A percentile compares a stretch with the other conserved stretches of the same genome.
Conservation (phyloP, 2,113 vertebrate genomes). For the Lepus americanus region DNA sequence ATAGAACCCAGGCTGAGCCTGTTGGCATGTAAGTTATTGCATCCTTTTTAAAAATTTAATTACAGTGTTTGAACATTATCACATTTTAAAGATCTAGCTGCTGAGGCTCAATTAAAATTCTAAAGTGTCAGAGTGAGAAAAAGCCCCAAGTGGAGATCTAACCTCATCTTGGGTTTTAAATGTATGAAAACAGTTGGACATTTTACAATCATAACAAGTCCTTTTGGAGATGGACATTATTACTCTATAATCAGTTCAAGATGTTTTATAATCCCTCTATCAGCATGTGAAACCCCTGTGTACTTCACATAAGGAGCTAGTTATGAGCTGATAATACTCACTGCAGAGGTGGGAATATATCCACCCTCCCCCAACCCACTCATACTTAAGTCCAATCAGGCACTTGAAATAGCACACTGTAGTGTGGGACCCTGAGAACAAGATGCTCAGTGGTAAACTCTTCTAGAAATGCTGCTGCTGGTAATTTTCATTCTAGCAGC, state of each 20-base stretch:
- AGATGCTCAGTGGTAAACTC: background rate
- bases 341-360: background rate
- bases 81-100: constrained; percentile 76
- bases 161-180: constrained; percentile 75
- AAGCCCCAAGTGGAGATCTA: constrained; percentile 66
- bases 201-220: constrained; percentile 73
- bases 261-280: constrained; percentile 64
- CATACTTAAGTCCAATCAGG: constrained; percentile 14
- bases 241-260: constrained; percentile 66
- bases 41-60: constrained; percentile 76
- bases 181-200: constrained; percentile 70
- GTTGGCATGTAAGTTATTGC: constrained; percentile 57
- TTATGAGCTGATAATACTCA: constrained; percentile 48
- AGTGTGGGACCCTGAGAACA: constrained; percentile 20
- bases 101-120: constrained; percentile 79
- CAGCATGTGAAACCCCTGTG: background rate
- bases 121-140: constrained; percentile 65
- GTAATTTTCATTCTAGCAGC: background rate
- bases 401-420: constrained; percentile 48
- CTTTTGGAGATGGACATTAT: constrained; percentile 74
- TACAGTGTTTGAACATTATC: constrained; percentile 77
- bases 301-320: constrained; percentile 31
- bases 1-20: constrained; percentile 30
- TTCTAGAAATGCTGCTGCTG: constrained; percentile 18
- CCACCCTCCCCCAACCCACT: constrained; percentile 44